These are phyloP conservation scores for Anneissia japonica DNA, from an alignment of 35 echinoderm and acorn worm species.

Conservation along the genomic window DNA sequence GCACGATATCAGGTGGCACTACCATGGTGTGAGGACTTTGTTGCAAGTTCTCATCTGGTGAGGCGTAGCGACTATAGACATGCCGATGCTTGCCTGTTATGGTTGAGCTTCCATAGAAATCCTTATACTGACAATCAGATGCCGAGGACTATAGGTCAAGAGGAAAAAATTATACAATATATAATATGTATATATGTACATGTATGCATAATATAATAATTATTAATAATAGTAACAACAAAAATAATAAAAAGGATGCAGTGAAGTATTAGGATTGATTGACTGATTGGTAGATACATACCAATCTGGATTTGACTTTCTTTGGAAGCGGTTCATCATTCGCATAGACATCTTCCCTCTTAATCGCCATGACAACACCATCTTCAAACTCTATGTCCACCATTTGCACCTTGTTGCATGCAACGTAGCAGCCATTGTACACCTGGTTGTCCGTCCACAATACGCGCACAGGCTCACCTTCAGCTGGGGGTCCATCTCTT, in stretches of 20 bases:
- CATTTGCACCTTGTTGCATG: slow-evolving; percentile 49
- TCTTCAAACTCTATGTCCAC: slow-evolving; percentile 86
- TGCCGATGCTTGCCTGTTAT: slow-evolving; percentile 33
- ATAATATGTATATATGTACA: too few species aligned
- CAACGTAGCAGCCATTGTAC: slow-evolving; percentile 58
- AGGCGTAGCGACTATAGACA: slow-evolving; percentile 39
- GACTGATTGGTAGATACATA: slow-evolving; percentile 42
- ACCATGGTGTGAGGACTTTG: neutral
- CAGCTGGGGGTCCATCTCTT: slow-evolving; percentile 40
- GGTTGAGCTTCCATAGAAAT: slow-evolving; percentile 32
- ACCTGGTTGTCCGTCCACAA: slow-evolving; percentile 66
- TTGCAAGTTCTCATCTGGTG: neutral
- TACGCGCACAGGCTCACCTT: slow-evolving; percentile 62
- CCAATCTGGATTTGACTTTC: slow-evolving; percentile 74
- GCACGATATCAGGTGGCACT: neutral
- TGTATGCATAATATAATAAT: neutral
- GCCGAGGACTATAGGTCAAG: slow-evolving; percentile 31
- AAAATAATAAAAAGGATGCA: neutral
- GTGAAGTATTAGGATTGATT: neutral
- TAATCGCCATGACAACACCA: slow-evolving; percentile 57
- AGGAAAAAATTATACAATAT: neutral
- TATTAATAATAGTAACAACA: neutral
- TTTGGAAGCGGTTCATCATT: slow-evolving; percentile 79
- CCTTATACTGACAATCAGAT: slow-evolving; percentile 32
- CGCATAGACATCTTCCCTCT: slow-evolving; percentile 78